Evolutionary conservation across 2,888 invertebrate genomes (phyloP).

Genomic region (Tenthredo mesomela): DNA sequence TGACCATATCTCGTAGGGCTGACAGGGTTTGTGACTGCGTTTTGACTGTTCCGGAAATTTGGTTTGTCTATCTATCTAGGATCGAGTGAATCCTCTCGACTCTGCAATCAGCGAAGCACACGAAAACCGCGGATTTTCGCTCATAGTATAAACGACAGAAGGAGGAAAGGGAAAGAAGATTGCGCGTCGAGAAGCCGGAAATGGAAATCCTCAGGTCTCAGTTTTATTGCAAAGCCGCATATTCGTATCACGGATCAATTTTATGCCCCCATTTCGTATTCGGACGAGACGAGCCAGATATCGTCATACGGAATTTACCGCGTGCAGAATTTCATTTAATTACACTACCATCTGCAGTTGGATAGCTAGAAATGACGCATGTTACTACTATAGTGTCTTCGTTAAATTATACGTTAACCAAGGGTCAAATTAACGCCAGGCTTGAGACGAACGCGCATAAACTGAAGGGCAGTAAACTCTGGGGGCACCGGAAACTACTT

Average conservation of each 20-base stretch:
- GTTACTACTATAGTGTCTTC: constrained; percentile 7
- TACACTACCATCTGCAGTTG: background rate
- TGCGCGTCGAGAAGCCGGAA: background rate
- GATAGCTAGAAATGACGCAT: background rate
- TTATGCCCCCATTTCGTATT: background rate
- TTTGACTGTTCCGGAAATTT: constrained; percentile 30
- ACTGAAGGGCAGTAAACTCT: constrained; percentile 46
- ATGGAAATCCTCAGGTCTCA: constrained; percentile 15
- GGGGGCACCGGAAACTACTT: constrained; percentile 55
- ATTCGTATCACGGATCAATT: constrained; percentile 4
- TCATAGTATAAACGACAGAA: background rate
- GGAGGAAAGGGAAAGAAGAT: background rate
- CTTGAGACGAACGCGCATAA: constrained; percentile 47
- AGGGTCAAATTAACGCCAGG: constrained; percentile 49
- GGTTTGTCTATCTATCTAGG: constrained; percentile 23
- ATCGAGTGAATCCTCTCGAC: constrained; percentile 19
- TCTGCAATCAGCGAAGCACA: background rate
- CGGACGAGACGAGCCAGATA: background rate
- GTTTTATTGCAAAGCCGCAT: background rate
- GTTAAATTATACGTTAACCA: constrained; percentile 35
- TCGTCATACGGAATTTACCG: background rate
- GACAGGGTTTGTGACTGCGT: background rate
- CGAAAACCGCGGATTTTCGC: background rate
- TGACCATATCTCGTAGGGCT: background rate
- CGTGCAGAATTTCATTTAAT: background rate